Evolutionary conservation across 2,797 vertebrate genomes (phyloP).

Genomic region (Delichon dasypus): DNA sequence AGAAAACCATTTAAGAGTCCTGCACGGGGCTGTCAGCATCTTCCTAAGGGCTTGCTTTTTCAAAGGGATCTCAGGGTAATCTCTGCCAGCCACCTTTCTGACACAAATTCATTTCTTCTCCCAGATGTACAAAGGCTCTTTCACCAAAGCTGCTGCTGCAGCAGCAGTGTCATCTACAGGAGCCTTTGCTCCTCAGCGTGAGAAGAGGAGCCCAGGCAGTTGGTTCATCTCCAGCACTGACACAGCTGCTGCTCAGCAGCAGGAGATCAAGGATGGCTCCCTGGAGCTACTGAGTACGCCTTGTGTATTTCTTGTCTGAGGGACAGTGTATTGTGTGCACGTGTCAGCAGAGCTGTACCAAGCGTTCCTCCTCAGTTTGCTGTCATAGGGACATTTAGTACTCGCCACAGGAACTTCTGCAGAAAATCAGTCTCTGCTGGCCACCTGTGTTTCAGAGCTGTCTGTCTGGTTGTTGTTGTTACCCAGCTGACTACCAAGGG

Average conservation of each 20-base stretch:
- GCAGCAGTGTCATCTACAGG: constrained; percentile 86
- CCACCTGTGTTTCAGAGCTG: background rate
- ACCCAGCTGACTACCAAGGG: too few species aligned
- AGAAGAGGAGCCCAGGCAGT: constrained; percentile 62
- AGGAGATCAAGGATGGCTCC: constrained; percentile 74
- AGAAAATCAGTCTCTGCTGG: background rate
- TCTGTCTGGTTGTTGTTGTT: background rate
- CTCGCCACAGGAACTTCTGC: too few species aligned
- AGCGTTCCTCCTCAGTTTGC: background rate
- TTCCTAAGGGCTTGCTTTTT: background rate
- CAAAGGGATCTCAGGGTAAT: background rate
- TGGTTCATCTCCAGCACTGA: background rate
- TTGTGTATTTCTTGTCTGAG: background rate
- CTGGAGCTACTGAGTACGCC: constrained; percentile 91
- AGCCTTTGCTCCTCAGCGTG: constrained; percentile 84
- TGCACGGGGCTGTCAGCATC: background rate
- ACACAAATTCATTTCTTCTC: background rate
- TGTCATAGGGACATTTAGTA: background rate
- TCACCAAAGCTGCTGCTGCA: constrained; percentile 80
- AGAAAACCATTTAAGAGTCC: background rate
- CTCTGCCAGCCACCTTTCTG: background rate
- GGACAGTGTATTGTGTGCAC: background rate
- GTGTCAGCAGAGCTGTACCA: background rate
- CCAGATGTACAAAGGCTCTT: constrained; percentile 92
- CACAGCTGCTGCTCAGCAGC: background rate